Evolutionary conservation across 2,888 invertebrate species (phyloP).

Genomic region (Temnothorax rugatulus): DNA sequence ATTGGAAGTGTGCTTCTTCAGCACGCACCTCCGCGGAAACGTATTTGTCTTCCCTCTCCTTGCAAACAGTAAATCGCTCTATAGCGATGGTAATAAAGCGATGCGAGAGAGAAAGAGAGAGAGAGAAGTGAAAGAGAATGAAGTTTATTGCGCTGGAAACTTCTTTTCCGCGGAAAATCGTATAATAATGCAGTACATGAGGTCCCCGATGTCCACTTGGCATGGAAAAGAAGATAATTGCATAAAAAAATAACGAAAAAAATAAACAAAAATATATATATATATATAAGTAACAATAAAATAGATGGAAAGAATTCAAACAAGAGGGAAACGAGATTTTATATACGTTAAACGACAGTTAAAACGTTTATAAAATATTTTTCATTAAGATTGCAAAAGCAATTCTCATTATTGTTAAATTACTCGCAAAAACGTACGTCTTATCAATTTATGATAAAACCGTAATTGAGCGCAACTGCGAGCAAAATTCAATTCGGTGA

Average conservation of each 20-base stretch:
- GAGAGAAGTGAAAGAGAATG: slow-evolving; percentile 4
- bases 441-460: not conserved
- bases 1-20: slow-evolving; percentile 2
- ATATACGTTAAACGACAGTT: not conserved
- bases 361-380: not conserved
- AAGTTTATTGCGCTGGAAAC: slow-evolving; percentile 23
- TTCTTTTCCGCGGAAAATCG: not conserved
- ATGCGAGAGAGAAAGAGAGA: not conserved
- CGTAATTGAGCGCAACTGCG: not conserved
- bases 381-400: not conserved
- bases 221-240: slow-evolving; percentile 1
- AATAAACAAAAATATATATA: not conserved
- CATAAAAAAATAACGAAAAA: not conserved
- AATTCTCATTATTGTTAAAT: not conserved
- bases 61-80: not conserved
- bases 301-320: not conserved
- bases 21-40: not conserved
- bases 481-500: not conserved
- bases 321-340: not conserved
- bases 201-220: not conserved
- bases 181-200: not conserved
- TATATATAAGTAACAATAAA: not conserved
- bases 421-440: not conserved
- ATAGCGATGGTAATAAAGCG: slow-evolving; percentile 35
- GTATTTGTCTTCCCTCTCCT: slow-evolving; percentile 24